phyloP scores from a whole-genome alignment of 2,888 invertebrate species.

The Drosophila greeni region DNA sequence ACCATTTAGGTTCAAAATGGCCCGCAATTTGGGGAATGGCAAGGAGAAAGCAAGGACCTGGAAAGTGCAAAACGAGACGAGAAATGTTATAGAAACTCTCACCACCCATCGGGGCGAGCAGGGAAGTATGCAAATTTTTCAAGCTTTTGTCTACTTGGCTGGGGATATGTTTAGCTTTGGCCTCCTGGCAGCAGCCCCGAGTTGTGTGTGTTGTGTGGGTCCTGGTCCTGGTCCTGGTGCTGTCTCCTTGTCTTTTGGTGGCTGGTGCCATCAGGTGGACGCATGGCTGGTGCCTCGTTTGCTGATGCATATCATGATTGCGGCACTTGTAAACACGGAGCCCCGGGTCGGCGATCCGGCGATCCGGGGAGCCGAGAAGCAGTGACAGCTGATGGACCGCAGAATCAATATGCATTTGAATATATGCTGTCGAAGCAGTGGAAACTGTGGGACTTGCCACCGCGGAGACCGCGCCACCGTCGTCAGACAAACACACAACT shows the following conservation, averaged over 20 bases:
- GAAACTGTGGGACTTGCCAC: neutral
- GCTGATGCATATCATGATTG: conserved; percentile 69
- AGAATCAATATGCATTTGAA: conserved; percentile 74
- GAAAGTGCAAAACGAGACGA: conserved; percentile 40
- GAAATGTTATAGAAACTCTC: conserved; percentile 10
- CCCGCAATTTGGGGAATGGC: conserved; percentile 27
- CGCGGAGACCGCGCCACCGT: conserved; percentile 7
- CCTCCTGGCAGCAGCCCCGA: conserved; percentile 16
- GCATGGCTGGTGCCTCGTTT: conserved; percentile 46
- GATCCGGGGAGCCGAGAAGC: conserved; percentile 1
- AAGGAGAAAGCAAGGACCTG: conserved; percentile 9
- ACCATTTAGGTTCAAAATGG: conserved; percentile 37
- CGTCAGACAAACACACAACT: conserved; percentile 28
- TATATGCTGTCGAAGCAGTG: conserved; percentile 51
- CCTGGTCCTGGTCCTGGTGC: neutral
- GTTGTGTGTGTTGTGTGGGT: conserved; percentile 5
- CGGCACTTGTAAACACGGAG: conserved; percentile 60
- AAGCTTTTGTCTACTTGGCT: conserved; percentile 44
- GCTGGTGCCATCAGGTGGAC: conserved; percentile 52
- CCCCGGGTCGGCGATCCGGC: conserved; percentile 13
- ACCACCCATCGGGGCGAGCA: neutral
- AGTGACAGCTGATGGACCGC: conserved; percentile 56
- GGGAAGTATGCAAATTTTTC: conserved; percentile 61
- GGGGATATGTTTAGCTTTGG: conserved; percentile 51
- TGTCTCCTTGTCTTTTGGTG: conserved; percentile 26